These are phyloP conservation scores for Poecile montanus DNA, from an alignment of 2,797 vertebrate genomes.

Conservation along the genomic window DNA sequence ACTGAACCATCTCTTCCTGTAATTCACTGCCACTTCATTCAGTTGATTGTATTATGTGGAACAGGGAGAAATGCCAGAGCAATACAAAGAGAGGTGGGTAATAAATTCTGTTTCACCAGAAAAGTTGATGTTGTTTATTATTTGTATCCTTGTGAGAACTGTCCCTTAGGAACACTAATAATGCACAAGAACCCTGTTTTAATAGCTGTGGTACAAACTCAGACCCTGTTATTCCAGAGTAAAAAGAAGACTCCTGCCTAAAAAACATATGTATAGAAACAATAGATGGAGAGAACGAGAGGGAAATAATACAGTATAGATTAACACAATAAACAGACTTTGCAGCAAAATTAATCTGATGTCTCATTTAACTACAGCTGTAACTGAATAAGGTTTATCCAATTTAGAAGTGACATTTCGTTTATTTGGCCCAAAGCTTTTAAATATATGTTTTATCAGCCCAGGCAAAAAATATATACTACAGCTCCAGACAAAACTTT, in stretches of 20 bases:
- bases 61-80: not conserved
- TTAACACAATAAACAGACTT: not conserved
- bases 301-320: not conserved
- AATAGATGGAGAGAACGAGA: not conserved
- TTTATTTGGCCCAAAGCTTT: not conserved
- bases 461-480: not conserved
- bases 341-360: not conserved
- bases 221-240: not conserved
- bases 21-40: constrained; percentile 40
- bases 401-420: not conserved
- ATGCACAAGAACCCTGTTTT: not conserved
- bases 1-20: constrained; percentile 34
- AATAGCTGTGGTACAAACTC: not conserved
- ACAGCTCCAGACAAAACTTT: not conserved
- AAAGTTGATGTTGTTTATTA: not conserved
- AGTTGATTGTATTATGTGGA: not conserved
- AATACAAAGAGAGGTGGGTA: not conserved
- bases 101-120: not conserved
- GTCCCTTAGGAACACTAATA: not conserved
- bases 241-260: not conserved
- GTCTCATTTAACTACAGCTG: not conserved
- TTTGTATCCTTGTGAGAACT: not conserved
- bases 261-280: not conserved
- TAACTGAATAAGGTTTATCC: not conserved
- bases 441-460: not conserved